These are phyloP conservation scores for Macropodus opercularis DNA, from an alignment of 2,797 vertebrate species.

Conservation along the genomic window DNA sequence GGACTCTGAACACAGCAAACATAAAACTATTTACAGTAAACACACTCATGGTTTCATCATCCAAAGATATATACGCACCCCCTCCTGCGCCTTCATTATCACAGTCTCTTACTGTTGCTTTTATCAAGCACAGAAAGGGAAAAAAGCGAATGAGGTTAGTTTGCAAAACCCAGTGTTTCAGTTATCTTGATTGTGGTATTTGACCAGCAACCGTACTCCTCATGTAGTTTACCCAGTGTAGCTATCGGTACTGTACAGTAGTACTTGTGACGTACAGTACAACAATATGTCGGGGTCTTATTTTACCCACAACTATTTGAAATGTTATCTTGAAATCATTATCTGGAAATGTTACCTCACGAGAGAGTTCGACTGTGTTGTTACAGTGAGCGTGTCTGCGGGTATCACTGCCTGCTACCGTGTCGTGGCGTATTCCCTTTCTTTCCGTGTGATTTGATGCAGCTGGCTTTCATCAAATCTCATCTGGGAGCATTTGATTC, in stretches of 20 bases:
- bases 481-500: slow-evolving; percentile 85
- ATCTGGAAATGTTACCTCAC: slow-evolving; percentile 65
- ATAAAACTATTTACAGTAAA: slow-evolving; percentile 55
- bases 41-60: slow-evolving; percentile 45
- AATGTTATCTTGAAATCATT: slow-evolving; percentile 73
- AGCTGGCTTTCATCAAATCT: slow-evolving; percentile 82
- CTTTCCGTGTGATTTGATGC: slow-evolving; percentile 64
- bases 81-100: not conserved
- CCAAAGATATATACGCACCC: slow-evolving; percentile 13
- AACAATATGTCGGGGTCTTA: slow-evolving; percentile 40
- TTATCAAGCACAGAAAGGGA: slow-evolving; percentile 12
- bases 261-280: slow-evolving; percentile 32
- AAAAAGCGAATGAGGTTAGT: slow-evolving; percentile 13
- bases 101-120: slow-evolving; percentile 27
- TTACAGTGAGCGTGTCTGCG: slow-evolving; percentile 14
- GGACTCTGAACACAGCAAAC: slow-evolving; percentile 46
- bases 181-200: not conserved
- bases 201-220: slow-evolving; percentile 1
- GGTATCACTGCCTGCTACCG: slow-evolving; percentile 66
- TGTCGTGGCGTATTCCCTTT: slow-evolving; percentile 56
- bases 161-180: slow-evolving; percentile 2
- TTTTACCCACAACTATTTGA: slow-evolving; percentile 55
- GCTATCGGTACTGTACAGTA: slow-evolving; percentile 10
- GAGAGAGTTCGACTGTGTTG: slow-evolving; percentile 41
- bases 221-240: not conserved